phyloP scores from a whole-genome alignment of 2,888 invertebrate species.

The Allophyes oxyacanthae region DNA sequence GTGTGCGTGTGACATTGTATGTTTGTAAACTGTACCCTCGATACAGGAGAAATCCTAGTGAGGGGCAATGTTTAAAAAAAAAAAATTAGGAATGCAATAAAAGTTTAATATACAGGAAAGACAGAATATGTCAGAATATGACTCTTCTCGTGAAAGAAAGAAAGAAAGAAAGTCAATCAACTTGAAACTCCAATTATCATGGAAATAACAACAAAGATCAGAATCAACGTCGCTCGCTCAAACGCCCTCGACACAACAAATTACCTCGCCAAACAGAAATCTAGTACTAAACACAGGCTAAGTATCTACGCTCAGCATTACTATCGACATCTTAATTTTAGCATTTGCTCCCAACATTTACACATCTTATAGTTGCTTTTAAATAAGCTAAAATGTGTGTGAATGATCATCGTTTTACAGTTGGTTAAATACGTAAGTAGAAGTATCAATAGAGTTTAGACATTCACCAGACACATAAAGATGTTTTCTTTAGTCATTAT shows the following conservation, averaged over 20 bases:
- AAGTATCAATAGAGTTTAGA: constrained; percentile 32
- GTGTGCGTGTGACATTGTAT: too few relatives aligned
- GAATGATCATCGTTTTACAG: constrained; percentile 52
- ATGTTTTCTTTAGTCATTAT: constrained; percentile 32
- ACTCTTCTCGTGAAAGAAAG: too few relatives aligned
- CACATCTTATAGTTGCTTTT: constrained; percentile 31
- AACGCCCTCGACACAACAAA: constrained; percentile 7
- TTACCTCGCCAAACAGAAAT: constrained; percentile 26
- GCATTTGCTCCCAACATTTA: constrained; percentile 30
- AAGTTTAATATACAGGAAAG: too few relatives aligned
- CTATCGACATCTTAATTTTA: constrained; percentile 31
- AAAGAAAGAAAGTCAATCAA: too few relatives aligned
- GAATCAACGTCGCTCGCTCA: constrained; percentile 1
- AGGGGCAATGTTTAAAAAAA: too few relatives aligned
- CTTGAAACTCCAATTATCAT: not conserved
- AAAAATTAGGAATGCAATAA: not conserved
- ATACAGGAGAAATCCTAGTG: too few relatives aligned
- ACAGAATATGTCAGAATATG: too few relatives aligned
- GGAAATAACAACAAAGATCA: not conserved
- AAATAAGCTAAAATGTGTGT: constrained; percentile 48
- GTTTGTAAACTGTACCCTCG: too few relatives aligned
- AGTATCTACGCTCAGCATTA: constrained; percentile 21
- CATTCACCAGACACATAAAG: constrained; percentile 35
- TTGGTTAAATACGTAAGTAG: constrained; percentile 41
- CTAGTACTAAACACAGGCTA: constrained; percentile 12